A percentile compares a stretch with the other conserved stretches of the same genome.
phyloP scores from a whole-genome alignment of 2,888 invertebrate species.

The Glomeris marginata region DNA sequence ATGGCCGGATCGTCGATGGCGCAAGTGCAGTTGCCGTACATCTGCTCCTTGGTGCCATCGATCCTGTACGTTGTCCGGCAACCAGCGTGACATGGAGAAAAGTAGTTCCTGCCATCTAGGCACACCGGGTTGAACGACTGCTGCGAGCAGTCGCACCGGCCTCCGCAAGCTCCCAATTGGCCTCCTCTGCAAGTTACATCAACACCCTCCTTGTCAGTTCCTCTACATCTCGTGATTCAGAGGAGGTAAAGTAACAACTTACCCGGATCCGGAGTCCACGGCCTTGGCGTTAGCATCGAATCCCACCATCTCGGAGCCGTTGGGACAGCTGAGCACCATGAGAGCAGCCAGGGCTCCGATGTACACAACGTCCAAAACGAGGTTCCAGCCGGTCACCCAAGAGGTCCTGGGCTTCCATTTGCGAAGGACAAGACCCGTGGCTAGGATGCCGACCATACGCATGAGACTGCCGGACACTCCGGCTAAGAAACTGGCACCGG shows the following conservation, averaged over 20 bases:
- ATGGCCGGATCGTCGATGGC: background rate
- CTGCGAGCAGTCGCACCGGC: background rate
- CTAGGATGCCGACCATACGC: constrained; percentile 11
- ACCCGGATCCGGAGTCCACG: no score
- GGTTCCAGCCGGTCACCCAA: constrained; percentile 45
- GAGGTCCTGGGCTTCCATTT: constrained; percentile 42
- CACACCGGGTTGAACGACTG: constrained; percentile 8
- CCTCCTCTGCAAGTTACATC: no score
- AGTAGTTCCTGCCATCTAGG: constrained; percentile 8
- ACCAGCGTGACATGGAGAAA: constrained; percentile 14
- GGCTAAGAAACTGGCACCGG: constrained; percentile 47
- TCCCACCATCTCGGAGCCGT: background rate
- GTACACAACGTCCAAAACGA: constrained; percentile 40
- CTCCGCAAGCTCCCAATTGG: background rate
- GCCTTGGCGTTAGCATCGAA: no score
- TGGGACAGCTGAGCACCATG: constrained; percentile 39
- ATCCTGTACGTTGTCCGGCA: background rate
- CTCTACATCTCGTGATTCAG: no score
- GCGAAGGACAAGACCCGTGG: constrained; percentile 40
- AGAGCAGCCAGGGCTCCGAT: constrained; percentile 39
- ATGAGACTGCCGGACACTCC: constrained; percentile 24
- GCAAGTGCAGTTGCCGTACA: constrained; percentile 10
- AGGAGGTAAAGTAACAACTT: no score
- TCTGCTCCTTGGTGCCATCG: background rate
- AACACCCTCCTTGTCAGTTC: no score